These are phyloP conservation scores for Asobara japonica DNA, from an alignment of 1,140 invertebrate genomes.

Conservation along the genomic window DNA sequence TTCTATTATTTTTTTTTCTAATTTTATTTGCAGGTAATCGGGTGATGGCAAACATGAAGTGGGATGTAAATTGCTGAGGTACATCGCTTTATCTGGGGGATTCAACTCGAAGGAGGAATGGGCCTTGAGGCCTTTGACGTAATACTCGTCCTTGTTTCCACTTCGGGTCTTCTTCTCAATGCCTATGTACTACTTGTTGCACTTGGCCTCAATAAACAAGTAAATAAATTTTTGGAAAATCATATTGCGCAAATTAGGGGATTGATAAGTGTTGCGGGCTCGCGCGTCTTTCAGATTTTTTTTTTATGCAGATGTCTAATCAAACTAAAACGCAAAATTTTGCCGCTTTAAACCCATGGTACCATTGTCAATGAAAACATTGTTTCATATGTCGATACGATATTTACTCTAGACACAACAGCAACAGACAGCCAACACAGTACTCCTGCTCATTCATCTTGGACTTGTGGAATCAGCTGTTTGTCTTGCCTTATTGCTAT, in stretches of 20 bases:
- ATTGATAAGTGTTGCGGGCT: too few relatives aligned
- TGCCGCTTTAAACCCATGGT: too few relatives aligned
- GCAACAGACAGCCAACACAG: slow-evolving; percentile 72
- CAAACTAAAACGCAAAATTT: too few relatives aligned
- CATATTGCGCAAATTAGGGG: background rate
- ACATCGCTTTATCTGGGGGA: background rate
- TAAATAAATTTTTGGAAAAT: slow-evolving; percentile 22
- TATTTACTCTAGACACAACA: slow-evolving; percentile 54
- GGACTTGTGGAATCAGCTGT: slow-evolving; percentile 75
- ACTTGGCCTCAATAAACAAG: slow-evolving; percentile 59
- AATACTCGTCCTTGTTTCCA: slow-evolving; percentile 69
- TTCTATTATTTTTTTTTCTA: too few relatives aligned
- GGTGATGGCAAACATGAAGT: background rate
- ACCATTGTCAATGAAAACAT: slow-evolving; percentile 1
- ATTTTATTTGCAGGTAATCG: background rate
- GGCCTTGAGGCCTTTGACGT: slow-evolving; percentile 70
- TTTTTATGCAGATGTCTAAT: too few relatives aligned
- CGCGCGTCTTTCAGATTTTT: too few relatives aligned
- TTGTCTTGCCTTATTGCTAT: slow-evolving; percentile 70
- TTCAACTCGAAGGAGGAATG: slow-evolving; percentile 57
- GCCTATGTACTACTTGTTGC: slow-evolving; percentile 70
- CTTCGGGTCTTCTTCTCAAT: slow-evolving; percentile 71
- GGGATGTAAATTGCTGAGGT: background rate
- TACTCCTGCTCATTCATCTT: slow-evolving; percentile 75
- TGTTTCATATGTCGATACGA: slow-evolving; percentile 1